Base-by-base conservation (phyloP, 2,797 vertebrate species). In the Oryzias dopingdopingensis region DNA sequence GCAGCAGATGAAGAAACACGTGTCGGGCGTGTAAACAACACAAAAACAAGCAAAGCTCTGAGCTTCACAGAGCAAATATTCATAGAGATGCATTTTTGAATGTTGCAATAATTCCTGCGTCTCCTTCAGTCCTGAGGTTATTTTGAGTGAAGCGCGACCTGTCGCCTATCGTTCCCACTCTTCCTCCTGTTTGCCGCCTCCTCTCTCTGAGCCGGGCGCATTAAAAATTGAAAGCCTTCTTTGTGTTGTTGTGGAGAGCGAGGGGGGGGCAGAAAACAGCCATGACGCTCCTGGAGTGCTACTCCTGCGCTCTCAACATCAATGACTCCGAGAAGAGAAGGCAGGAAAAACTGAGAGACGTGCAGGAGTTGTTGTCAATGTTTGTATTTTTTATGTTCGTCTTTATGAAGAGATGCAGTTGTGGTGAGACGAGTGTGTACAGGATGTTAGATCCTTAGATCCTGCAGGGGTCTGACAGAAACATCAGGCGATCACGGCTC, bases 211-310 rank as follows among this genome's bases (percentile, higher is more conserved):
- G 78, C 79, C 62, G 26, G 52, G 47, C 61, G 77, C 83, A 86
- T 87, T 80, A 82, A 86, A 84, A 80, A 85, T 86, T 82, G 80
- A 89, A 86, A 84, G 71, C 72, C 7, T 59, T 77, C 79, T 83
- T 80, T 82, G 83, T 81, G 75, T 72, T 18, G 58, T 70, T 62
- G 76, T 72, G n/a, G 56, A 59, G 50, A 50, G 59, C 45, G 40
- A 41, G 18, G 44, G 43, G 41, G 54, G 52, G 62, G 17, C 62
- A 37, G 52, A 59, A 62, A 74, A 56, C 56, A 64, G 79, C 59
- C 6, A 22, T 29, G 42, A 4, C 14, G 44, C 63, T 72, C 74
- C 53, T 74, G 55, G 77, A 80, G 64, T 57, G 66, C 70, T 76
- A 51, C 84, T 84, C 77, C 73, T 76, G 58, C n/a, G 65, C 80